Evolutionary conservation across 2,888 invertebrate species (phyloP).

Genomic region (Pharmacophagus antenor): DNA sequence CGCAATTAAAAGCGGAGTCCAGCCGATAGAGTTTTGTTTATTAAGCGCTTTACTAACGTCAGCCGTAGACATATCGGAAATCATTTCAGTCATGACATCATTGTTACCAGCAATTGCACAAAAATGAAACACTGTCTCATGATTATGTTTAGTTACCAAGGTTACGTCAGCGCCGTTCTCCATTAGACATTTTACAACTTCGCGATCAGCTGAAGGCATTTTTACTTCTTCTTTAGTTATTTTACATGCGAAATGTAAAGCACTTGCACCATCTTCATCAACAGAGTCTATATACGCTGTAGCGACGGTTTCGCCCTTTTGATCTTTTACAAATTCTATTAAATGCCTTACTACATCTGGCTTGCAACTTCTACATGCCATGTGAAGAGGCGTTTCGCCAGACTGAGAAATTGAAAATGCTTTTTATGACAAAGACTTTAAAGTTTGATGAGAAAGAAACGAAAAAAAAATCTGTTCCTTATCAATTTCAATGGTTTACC

Average conservation of each 20-base stretch:
- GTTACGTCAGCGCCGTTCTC: slow-evolving; percentile 95
- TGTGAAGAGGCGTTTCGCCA: slow-evolving; percentile 97
- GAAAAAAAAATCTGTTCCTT: no score
- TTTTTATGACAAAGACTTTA: neutral
- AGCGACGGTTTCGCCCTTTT: slow-evolving; percentile 88
- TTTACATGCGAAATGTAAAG: slow-evolving; percentile 96
- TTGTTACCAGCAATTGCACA: slow-evolving; percentile 97
- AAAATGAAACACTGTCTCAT: slow-evolving; percentile 97
- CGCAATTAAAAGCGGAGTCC: slow-evolving; percentile 98
- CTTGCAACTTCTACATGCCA: slow-evolving; percentile 93
- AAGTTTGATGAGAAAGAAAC: no score
- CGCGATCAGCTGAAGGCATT: slow-evolving; percentile 87
- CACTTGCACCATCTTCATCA: slow-evolving; percentile 95
- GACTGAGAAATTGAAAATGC: slow-evolving; percentile 73
- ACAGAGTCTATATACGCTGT: slow-evolving; percentile 92
- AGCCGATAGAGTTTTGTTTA: slow-evolving; percentile 95
- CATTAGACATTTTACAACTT: slow-evolving; percentile 93
- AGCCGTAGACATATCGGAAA: slow-evolving; percentile 92
- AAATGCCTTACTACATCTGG: slow-evolving; percentile 93
- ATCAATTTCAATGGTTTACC: slow-evolving; percentile 68
- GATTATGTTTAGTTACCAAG: slow-evolving; percentile 89
- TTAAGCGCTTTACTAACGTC: slow-evolving; percentile 97
- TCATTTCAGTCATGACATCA: slow-evolving; percentile 96
- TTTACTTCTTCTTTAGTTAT: slow-evolving; percentile 90
- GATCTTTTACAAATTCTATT: slow-evolving; percentile 89